Base-by-base conservation (phyloP, 2,888 invertebrate species). In the Sepiola atlantica region DNA sequence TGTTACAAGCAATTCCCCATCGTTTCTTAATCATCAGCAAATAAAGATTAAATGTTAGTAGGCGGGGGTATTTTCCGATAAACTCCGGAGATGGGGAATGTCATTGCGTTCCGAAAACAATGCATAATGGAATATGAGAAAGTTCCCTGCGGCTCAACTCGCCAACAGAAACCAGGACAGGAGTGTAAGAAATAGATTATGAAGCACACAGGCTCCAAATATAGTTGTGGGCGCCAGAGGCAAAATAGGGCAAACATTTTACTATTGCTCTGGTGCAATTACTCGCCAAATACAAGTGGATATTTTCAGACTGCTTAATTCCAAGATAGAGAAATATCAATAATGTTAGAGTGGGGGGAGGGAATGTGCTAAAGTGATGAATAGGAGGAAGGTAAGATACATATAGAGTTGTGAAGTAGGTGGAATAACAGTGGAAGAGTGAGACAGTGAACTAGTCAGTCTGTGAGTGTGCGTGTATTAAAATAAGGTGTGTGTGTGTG, bases 181-280 rank as follows among this genome's bases (percentile, higher is more conserved):
- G 77, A 77, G n/a, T 77, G n/a, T 77, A 77, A 77, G 77, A 77
- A 77, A 77, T 1, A 32, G 77, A 77, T 77, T n/a, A 77, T n/a
- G n/a, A 77, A 77, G 77, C n/a, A n/a, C 32, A 10, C n/a, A 14
- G 77, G 21, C 77, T 77, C 77, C 77, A n/a, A 77, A 77, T 32
- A 77, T 77, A 16, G 77, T 77, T 77, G 77, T n/a, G 77, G 77
- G 77, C 77, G 77, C 77, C 77, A 77, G 77, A 77, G 77, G n/a
- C 77, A 14, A 77, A n/a, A n/a, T 77, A 77, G n/a, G 77, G n/a
- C 4, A n/a, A n/a, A 77, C 45, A n/a, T 77, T 77, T n/a, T 77
- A 77, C 32, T 77, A 77, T 77, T 77, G 32, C 77, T 77, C n/a
- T 18, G 16, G n/a, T 77, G n/a, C 77, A n/a, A 77, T 77, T 77